Evolutionary conservation across 92 coral and sea anemone species (phyloP).

Genomic region (Montipora capitata): DNA sequence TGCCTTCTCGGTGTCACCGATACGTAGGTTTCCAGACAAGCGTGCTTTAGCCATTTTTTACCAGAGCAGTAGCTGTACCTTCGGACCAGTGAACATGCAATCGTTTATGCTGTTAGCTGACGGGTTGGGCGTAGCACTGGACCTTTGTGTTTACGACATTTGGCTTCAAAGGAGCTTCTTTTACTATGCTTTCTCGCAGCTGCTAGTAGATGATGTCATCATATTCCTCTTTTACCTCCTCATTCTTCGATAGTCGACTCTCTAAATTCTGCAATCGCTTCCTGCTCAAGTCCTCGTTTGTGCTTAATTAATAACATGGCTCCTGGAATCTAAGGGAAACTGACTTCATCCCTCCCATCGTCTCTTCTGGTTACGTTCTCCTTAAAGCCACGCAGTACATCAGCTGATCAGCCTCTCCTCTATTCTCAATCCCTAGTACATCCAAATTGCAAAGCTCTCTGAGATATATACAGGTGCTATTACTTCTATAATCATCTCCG

Average conservation of each 20-base stretch:
- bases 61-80: too few species aligned
- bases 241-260: conserved; percentile 28
- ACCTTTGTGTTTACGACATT: too few species aligned
- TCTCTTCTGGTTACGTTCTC: conserved; percentile 39
- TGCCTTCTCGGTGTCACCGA: too few species aligned
- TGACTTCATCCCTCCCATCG: conserved; percentile 59
- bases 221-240: conserved; percentile 5
- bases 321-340: conserved; percentile 35
- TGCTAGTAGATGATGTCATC: not conserved
- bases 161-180: not conserved
- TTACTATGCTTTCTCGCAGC: conserved; percentile 6
- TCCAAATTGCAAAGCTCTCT: conserved; percentile 40
- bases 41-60: too few species aligned
- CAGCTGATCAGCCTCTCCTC: conserved; percentile 51
- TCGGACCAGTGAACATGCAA: too few species aligned
- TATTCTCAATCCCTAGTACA: conserved; percentile 59
- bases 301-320: conserved; percentile 6
- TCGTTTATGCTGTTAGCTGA: too few species aligned
- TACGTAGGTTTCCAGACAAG: too few species aligned
- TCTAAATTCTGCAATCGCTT: conserved; percentile 4
- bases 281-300: conserved; percentile 54
- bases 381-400: conserved; percentile 47
- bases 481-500: conserved; percentile 39
- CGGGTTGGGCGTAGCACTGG: too few species aligned
- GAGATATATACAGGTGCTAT: conserved; percentile 43